Percentiles rank a stretch among this genome's conserved stretches.
Conservation (phyloP, 2,113 vertebrate genomes). For the Indri indri region DNA sequence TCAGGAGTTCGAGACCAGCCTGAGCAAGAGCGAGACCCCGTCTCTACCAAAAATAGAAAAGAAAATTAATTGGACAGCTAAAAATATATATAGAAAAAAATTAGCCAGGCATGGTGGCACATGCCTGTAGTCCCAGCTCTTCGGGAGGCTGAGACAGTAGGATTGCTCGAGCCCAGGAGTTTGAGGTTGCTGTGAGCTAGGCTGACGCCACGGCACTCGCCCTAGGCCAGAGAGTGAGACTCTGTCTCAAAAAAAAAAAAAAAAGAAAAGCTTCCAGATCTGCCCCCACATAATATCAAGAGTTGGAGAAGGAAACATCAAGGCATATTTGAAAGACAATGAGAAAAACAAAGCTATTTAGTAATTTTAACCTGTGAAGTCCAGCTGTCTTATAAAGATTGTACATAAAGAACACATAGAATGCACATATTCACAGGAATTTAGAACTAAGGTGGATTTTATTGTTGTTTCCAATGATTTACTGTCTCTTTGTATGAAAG, state of each 20-base stretch:
- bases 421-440: not conserved
- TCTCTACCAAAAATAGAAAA: no score
- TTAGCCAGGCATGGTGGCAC: no score
- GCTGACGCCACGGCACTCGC: no score
- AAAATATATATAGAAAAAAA: no score
- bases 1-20: no score
- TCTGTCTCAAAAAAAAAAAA: slow-evolving; percentile 24
- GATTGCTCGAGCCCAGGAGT: no score
- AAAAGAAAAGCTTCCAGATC: slow-evolving; percentile 27
- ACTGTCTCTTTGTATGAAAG: not conserved
- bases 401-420: not conserved
- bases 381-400: not conserved
- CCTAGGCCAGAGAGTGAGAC: no score
- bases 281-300: not conserved
- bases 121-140: no score
- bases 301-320: not conserved
- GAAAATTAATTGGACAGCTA: no score
- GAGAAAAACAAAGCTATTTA: not conserved
- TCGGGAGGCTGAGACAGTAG: no score
- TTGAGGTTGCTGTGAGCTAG: no score
- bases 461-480: not conserved
- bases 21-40: no score
- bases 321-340: not conserved
- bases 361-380: not conserved
- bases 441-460: not conserved